These are phyloP conservation scores for Tolypeutes matacus DNA, from an alignment of 2,797 vertebrate species.

Conservation along the genomic window DNA sequence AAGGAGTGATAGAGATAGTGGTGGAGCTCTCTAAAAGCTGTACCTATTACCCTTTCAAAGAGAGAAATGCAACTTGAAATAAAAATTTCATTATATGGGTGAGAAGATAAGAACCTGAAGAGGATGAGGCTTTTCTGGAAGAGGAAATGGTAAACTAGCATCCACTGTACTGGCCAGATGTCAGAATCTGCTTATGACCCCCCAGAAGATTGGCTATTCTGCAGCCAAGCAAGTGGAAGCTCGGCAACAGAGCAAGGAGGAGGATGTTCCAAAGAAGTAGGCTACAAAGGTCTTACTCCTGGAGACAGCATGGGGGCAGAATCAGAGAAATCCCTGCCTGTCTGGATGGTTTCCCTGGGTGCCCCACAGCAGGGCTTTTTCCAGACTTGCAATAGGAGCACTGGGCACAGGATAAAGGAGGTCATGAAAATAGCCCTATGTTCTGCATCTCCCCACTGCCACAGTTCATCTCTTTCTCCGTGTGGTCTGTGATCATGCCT, in stretches of 20 bases:
- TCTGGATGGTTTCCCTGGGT: not conserved
- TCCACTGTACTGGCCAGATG: not conserved
- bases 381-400: not conserved
- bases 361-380: not conserved
- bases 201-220: not conserved
- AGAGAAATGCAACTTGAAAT: not conserved
- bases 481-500: constrained; percentile 12
- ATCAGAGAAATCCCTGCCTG: not conserved
- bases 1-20: not conserved
- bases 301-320: not conserved
- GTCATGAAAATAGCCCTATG: constrained; percentile 5
- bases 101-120: constrained; percentile 23
- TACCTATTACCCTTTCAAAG: not conserved
- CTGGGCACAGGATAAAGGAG: not conserved
- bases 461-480: constrained; percentile 43
- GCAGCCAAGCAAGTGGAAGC: not conserved
- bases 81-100: not conserved
- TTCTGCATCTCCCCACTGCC: not conserved
- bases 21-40: not conserved
- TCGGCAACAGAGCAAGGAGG: not conserved
- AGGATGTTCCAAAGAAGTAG: not conserved
- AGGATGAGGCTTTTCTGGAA: not conserved
- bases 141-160: not conserved
- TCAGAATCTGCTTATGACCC: not conserved
- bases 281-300: not conserved